Percentiles rank a stretch among this genome's conserved stretches.
Conservation (phyloP, 2,888 invertebrate genomes). For the Geotrupes spiniger region DNA sequence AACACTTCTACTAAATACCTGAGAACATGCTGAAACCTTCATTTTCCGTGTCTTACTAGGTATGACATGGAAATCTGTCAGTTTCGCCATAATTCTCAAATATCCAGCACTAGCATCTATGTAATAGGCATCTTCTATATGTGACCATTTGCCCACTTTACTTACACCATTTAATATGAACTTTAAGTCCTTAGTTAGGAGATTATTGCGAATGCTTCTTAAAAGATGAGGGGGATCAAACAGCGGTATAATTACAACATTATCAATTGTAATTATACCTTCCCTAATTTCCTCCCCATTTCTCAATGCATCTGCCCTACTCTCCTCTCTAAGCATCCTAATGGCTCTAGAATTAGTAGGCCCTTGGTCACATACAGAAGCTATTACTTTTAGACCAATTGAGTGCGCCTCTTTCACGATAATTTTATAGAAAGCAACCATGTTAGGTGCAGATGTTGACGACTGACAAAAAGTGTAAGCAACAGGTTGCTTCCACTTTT, state of each 20-base stretch:
- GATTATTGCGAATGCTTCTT: slow-evolving; percentile 19
- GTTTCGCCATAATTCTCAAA: slow-evolving; percentile 18
- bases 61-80: slow-evolving; percentile 21
- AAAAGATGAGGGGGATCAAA: slow-evolving; percentile 21
- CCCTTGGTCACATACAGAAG: no score
- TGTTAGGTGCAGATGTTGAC: slow-evolving; percentile 1
- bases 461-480: slow-evolving; percentile 18
- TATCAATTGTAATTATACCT: slow-evolving; percentile 12
- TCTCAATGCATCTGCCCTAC: not conserved
- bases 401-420: not conserved
- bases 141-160: slow-evolving; percentile 8
- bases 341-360: slow-evolving; percentile 7
- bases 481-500: slow-evolving; percentile 24
- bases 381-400: slow-evolving; percentile 2
- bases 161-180: slow-evolving; percentile 4
- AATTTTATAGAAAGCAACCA: not conserved
- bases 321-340: slow-evolving; percentile 9
- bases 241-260: slow-evolving; percentile 11
- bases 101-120: slow-evolving; percentile 16
- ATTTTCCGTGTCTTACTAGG: slow-evolving; percentile 20
- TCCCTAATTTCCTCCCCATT: not conserved
- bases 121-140: slow-evolving; percentile 18
- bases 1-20: no score
- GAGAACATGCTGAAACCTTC: no score
- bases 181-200: slow-evolving; percentile 11